These are phyloP conservation scores for Gopherus flavomarginatus DNA, from an alignment of 2,113 vertebrate genomes.

Conservation along the genomic window DNA sequence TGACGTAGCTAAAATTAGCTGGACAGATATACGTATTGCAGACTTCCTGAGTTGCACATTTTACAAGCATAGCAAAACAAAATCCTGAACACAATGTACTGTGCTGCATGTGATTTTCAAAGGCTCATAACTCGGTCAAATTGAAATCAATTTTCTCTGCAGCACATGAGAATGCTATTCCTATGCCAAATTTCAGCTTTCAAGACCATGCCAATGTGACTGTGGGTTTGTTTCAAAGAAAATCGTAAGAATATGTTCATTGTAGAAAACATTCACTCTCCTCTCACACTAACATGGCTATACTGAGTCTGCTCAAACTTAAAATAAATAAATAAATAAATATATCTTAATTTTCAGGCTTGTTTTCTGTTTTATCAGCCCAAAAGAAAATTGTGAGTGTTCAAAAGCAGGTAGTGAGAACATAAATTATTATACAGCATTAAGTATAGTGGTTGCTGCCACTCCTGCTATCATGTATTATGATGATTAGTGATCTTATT, in stretches of 20 bases:
- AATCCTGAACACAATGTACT: constrained; percentile 13
- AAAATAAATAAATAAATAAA: not conserved
- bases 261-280: not conserved
- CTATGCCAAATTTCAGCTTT: constrained; percentile 36
- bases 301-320: not conserved
- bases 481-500: not conserved
- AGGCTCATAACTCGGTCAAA: not conserved
- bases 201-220: not conserved
- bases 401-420: not conserved
- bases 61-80: not conserved
- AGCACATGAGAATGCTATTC: not conserved
- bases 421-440: not conserved
- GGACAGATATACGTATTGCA: not conserved
- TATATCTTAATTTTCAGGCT: not conserved
- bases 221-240: not conserved
- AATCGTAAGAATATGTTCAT: not conserved
- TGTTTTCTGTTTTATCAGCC: not conserved
- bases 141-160: not conserved
- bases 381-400: not conserved
- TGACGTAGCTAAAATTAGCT: not conserved
- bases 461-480: fast-evolving
- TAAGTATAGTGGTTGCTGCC: not conserved
- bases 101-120: constrained; percentile 8
- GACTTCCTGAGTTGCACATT: not conserved
- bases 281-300: not conserved